Conservation (phyloP, 1,140 invertebrate genomes). For the Delia radicum region DNA sequence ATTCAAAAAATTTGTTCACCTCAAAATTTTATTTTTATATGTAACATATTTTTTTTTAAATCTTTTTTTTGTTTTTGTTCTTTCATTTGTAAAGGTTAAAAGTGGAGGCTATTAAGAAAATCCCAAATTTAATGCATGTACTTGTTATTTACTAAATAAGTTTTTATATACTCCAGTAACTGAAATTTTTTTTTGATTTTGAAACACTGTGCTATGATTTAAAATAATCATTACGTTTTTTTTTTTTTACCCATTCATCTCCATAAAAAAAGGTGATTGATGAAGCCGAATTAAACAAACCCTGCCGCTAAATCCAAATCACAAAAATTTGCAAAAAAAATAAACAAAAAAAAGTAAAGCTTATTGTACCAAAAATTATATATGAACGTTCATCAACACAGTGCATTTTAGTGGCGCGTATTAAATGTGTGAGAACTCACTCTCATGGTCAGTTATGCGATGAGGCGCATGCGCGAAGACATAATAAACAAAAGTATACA, state of each 20-base stretch:
- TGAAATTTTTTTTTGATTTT: not conserved
- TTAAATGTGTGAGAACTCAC: not conserved
- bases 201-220: not conserved
- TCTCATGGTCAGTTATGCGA: not conserved
- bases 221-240: not conserved
- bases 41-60: too few relatives aligned
- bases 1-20: too few relatives aligned
- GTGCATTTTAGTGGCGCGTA: not conserved
- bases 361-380: not conserved
- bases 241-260: conserved; percentile 17
- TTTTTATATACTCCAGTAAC: too few relatives aligned
- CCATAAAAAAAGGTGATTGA: conserved; percentile 33
- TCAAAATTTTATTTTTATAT: too few relatives aligned
- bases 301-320: conserved; percentile 25
- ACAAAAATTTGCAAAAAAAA: conserved; percentile 14
- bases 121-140: too few relatives aligned
- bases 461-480: not conserved
- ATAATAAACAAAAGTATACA: not conserved
- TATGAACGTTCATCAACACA: not conserved
- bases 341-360: not conserved
- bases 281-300: conserved; percentile 34
- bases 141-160: too few relatives aligned
- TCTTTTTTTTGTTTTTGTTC: too few relatives aligned
- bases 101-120: too few relatives aligned
- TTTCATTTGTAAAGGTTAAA: too few relatives aligned